Conservation (phyloP, 37 sponge, comb jelly and placozoan species). For the Agelas oroides region DNA sequence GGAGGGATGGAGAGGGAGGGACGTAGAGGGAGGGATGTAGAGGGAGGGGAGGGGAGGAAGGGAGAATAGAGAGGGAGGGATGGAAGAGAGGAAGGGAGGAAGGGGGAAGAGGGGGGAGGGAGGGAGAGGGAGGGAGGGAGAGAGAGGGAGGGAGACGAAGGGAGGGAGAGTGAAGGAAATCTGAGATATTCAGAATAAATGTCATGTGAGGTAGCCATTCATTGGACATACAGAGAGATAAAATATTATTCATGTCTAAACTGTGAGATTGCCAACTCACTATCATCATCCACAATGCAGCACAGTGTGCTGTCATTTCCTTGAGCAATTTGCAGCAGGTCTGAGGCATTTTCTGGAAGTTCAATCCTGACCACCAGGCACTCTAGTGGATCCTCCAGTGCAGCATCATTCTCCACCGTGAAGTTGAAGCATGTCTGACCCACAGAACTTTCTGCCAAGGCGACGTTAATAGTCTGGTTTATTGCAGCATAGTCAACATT, state of each 20-base stretch:
- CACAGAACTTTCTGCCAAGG: background rate
- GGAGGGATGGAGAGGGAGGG: slow-evolving; percentile 10
- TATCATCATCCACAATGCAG: slow-evolving; percentile 46
- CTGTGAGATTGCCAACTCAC: slow-evolving; percentile 34
- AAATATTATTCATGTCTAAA: too few species aligned
- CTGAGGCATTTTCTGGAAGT: background rate
- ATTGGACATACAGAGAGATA: too few species aligned
- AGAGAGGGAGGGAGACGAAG: background rate
- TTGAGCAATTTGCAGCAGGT: background rate
- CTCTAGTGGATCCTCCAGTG: slow-evolving; percentile 7
- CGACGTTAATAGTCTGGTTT: background rate
- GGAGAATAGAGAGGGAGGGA: background rate
- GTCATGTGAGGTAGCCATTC: too few species aligned
- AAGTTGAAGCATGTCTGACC: slow-evolving; percentile 17
- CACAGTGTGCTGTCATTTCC: background rate
- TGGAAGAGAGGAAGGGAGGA: background rate
- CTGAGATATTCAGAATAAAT: too few species aligned
- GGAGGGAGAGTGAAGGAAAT: background rate
- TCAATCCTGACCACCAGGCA: slow-evolving; percentile 5
- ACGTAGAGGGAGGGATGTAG: background rate
- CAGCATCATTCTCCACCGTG: background rate
- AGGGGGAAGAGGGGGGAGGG: background rate
- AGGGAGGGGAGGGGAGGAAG: background rate
- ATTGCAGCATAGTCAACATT: slow-evolving; percentile 12
- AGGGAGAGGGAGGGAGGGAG: slow-evolving; percentile 6